Percentiles rank a stretch among this genome's conserved stretches.
Evolutionary conservation across 2,113 vertebrate genomes (phyloP).

Genomic region (pig (Sus scrofa)): T2T-Sscrofa CM000824.6:174707001-174707500

Average conservation of each 20-base stretch:
- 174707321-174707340: constrained; percentile 18
- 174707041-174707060: background rate
- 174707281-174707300: constrained; percentile 44
- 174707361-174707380: too few species aligned
- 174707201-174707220: constrained; percentile 8
- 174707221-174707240: background rate
- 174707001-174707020: constrained; percentile 6
- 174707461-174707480: too few species aligned
- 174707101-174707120: background rate
- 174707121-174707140: background rate
- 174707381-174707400: too few species aligned
- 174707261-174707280: background rate
- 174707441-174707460: too few species aligned
- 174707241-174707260: background rate
- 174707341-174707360: too few species aligned
- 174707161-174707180: background rate
- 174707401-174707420: too few species aligned
- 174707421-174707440: too few species aligned
- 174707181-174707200: constrained; percentile 45
- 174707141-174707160: background rate
- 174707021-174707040: background rate
- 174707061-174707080: background rate
- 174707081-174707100: background rate
- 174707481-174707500: too few species aligned
- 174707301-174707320: background rate